phyloP scores from a whole-genome alignment of 2,888 invertebrate species.

The Hypsopygia costalis region DNA sequence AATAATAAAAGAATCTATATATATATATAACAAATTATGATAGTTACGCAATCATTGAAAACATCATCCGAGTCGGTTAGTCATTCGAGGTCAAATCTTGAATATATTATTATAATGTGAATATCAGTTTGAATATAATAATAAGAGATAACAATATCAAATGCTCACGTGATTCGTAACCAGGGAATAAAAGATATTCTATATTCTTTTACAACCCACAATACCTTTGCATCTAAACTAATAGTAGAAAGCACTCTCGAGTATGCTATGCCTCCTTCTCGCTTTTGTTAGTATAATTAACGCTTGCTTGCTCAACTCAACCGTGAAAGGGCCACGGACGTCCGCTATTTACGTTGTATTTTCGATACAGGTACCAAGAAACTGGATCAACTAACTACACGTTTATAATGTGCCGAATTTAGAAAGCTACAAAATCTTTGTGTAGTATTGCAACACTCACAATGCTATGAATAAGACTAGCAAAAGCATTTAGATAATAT shows the following conservation, averaged over 20 bases:
- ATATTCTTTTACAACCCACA: conserved; percentile 4
- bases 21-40: not conserved
- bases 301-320: conserved; percentile 44
- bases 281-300: conserved; percentile 66
- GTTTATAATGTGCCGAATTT: too few species aligned
- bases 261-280: too few species aligned
- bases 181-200: too few species aligned
- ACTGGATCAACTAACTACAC: not conserved
- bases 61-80: not conserved
- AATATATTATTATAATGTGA: not conserved
- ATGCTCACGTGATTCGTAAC: too few species aligned
- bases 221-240: conserved; percentile 19
- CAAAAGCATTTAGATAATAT: too few species aligned
- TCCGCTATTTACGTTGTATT: conserved; percentile 18
- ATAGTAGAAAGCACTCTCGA: conserved; percentile 54
- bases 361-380: not conserved
- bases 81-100: not conserved
- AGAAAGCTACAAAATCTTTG: too few species aligned
- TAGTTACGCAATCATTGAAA: not conserved
- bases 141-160: too few species aligned
- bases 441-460: too few species aligned
- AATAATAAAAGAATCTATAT: too few species aligned
- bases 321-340: conserved; percentile 46
- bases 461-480: too few species aligned
- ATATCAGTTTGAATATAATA: too few species aligned